These are phyloP conservation scores for Cavia porcellus DNA, from an alignment of 2,113 vertebrate species.

Conservation along the genomic window DNA sequence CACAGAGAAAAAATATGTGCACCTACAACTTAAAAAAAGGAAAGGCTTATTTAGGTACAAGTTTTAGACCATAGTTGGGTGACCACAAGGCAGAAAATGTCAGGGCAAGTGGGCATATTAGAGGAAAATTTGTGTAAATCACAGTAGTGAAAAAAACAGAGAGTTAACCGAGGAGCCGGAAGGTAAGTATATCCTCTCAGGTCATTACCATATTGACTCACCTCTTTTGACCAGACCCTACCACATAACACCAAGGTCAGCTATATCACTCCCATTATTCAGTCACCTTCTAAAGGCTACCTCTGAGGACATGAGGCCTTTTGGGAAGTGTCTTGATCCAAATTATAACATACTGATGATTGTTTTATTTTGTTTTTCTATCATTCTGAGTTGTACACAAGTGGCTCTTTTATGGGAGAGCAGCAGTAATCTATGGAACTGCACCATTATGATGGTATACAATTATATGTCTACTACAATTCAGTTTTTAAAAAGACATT, in stretches of 20 bases:
- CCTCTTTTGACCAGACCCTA: not conserved
- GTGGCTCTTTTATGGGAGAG: not conserved
- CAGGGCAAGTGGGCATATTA: not conserved
- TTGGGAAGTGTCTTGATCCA: not conserved
- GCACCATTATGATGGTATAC: not conserved
- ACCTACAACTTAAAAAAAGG: not conserved
- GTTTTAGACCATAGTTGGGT: not conserved
- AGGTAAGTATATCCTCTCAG: not conserved
- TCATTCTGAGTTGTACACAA: not conserved
- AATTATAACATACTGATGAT: not conserved
- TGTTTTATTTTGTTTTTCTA: not conserved
- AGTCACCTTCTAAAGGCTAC: not conserved
- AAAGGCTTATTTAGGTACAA: not conserved
- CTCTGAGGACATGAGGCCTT: not conserved
- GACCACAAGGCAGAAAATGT: not conserved
- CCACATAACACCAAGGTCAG: not conserved
- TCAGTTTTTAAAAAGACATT: not conserved
- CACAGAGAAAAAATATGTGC: not conserved
- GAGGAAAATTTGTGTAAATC: not conserved
- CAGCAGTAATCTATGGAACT: not conserved
- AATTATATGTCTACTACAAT: not conserved
- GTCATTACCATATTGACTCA: not conserved
- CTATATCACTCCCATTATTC: not conserved
- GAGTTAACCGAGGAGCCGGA: not conserved
- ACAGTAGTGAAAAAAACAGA: not conserved